Percentiles rank a stretch among this genome's conserved stretches.
Conservation (phyloP, 2,797 vertebrate species). For the Leptodactylus fallax region DNA sequence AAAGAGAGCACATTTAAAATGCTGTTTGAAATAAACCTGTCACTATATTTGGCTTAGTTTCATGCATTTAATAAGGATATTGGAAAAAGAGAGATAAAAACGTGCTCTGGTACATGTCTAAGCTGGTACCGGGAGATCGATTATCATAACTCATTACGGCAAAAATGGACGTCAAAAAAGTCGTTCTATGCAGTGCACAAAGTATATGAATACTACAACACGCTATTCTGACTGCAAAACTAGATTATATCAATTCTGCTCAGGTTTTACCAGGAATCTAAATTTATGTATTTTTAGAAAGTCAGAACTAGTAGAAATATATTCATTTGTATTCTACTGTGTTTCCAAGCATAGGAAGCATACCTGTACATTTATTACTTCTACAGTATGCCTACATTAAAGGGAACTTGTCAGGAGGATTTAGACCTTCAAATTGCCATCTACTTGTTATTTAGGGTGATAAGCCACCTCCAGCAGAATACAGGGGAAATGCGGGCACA, state of each 20-base stretch:
- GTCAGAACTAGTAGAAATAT: neutral
- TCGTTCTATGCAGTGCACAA: neutral
- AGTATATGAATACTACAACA: neutral
- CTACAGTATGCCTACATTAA: neutral
- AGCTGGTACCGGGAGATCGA: constrained; percentile 9
- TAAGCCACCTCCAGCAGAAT: too few relatives aligned
- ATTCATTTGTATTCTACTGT: neutral
- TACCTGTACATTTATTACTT: neutral
- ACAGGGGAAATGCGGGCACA: too few relatives aligned
- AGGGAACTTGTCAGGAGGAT: too few relatives aligned
- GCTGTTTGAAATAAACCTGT: constrained; percentile 44
- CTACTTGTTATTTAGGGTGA: too few relatives aligned
- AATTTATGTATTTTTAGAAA: neutral
- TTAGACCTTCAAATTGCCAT: too few relatives aligned
- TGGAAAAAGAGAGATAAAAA: constrained; percentile 21
- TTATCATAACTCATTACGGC: constrained; percentile 38
- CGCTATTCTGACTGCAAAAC: neutral
- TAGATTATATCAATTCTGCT: neutral
- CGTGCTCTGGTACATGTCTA: neutral
- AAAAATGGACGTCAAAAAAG: neutral
- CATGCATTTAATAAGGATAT: constrained; percentile 31
- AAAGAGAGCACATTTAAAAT: constrained; percentile 37
- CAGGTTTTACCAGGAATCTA: neutral
- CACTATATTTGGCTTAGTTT: constrained; percentile 34
- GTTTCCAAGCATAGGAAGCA: neutral